phyloP scores from a whole-genome alignment of 1,140 invertebrate species.

The Achroia grisella region DNA sequence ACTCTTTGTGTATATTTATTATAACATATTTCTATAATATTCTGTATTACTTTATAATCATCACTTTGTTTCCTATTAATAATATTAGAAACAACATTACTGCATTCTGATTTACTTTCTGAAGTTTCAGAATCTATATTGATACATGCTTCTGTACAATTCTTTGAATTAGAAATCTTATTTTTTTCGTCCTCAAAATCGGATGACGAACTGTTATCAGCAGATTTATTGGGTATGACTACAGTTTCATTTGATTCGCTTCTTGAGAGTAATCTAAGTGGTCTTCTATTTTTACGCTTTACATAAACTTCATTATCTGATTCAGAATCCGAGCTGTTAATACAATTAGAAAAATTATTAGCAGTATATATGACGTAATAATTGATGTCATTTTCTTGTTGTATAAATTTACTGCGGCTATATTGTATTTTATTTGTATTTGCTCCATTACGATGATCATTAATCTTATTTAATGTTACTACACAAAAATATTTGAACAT shows the following conservation, averaged over 20 bases:
- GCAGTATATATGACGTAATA: slow-evolving; percentile 28
- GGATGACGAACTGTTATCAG: slow-evolving; percentile 9
- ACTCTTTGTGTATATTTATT: slow-evolving; percentile 28
- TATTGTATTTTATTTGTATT: no score
- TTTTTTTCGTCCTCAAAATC: slow-evolving; percentile 3
- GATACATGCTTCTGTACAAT: slow-evolving; percentile 31
- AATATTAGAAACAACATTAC: neutral
- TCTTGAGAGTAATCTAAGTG: slow-evolving; percentile 29
- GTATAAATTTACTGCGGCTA: no score
- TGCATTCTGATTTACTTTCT: slow-evolving; percentile 13
- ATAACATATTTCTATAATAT: slow-evolving; percentile 27
- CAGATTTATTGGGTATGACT: slow-evolving; percentile 22
- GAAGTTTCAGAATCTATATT: slow-evolving; percentile 37
- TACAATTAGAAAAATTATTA: slow-evolving; percentile 3
- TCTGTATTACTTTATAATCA: slow-evolving; percentile 12
- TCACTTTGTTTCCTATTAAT: neutral
- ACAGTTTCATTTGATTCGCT: slow-evolving; percentile 45
- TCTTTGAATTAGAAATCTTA: slow-evolving; percentile 2
- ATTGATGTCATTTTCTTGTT: no score
- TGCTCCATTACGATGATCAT: no score
- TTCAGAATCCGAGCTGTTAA: slow-evolving; percentile 13
- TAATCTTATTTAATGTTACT: no score
- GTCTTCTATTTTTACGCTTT: slow-evolving; percentile 19
- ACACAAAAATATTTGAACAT: no score
- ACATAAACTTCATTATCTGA: slow-evolving; percentile 21